Base-by-base conservation (phyloP, 1,140 invertebrate genomes). In the Bemisia tabaci region DNA sequence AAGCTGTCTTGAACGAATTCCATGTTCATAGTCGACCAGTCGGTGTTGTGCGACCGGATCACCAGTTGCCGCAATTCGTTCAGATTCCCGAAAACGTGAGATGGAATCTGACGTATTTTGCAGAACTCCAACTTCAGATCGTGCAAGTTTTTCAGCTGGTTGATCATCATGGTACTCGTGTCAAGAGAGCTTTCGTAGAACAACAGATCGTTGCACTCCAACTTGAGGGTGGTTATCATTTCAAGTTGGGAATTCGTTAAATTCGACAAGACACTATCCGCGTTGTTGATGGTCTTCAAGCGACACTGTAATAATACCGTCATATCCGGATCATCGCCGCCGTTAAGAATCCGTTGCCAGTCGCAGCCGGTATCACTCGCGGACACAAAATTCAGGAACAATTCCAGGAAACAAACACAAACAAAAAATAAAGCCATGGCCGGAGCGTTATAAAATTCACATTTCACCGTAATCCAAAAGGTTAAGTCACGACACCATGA, bases 111-210 rank as follows among this genome's bases (percentile, higher is more conserved):
- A 63, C 83, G 82, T 73, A 95, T 79, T 79, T 92, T 92, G 81
- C 93, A 95, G 73, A 89, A 86, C 75, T 91, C 88, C 71, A 95
- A 82, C 72, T 86, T 82, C 67, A 95, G 81, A 74, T 89, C 86
- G 73, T 86, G 82, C 62, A 95, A 79, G 69, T 87, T 84, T 62
- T 84, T 82, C 68, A 95, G 78, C 77, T 92, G 89, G n/a, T 86
- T 80, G 71, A 95, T 77, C 71, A 91, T 87, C 33, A 48, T 48
- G 17, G 33, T 48, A 69, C 83, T 82, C 71, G 69, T 77, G 70
- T 88, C 82, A 23, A 90, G 76, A 63, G 84, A 82, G 73, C 85
- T 89, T 77, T 91, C 88, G 76, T 88, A 89, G 77, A 90, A 89
- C 59, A 90, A 77, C 67, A 87, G 84, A 76, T 91, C 88, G 77